Conservation (phyloP, 2,888 invertebrate species). For the Ochlodes sylvanus region DNA sequence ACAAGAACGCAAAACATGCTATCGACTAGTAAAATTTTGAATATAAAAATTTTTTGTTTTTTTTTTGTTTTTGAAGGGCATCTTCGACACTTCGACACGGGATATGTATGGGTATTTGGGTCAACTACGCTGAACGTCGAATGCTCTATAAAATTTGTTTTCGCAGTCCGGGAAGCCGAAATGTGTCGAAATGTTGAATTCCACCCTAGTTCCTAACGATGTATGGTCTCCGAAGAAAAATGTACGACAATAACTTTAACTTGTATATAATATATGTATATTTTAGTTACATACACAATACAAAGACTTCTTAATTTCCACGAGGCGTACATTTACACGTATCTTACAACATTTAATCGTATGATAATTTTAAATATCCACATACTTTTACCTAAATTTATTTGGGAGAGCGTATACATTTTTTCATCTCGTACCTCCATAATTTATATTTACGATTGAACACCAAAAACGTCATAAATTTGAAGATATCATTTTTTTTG, state of each 20-base stretch:
- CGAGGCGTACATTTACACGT: constrained; percentile 83
- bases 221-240: constrained; percentile 78
- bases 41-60: constrained; percentile 76
- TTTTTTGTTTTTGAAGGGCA: constrained; percentile 64
- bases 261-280: constrained; percentile 85
- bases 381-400: constrained; percentile 82
- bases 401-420: constrained; percentile 83
- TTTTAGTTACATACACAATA: constrained; percentile 83
- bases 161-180: constrained; percentile 15
- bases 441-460: constrained; percentile 81
- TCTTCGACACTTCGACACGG: constrained; percentile 76
- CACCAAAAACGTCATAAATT: constrained; percentile 83
- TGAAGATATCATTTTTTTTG: constrained; percentile 80
- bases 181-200: constrained; percentile 73
- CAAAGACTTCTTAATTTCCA: constrained; percentile 82
- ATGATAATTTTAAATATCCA: constrained; percentile 80
- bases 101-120: constrained; percentile 75
- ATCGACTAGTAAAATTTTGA: constrained; percentile 82
- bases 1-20: constrained; percentile 73
- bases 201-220: constrained; percentile 68
- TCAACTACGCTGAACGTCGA: background rate
- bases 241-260: constrained; percentile 78
- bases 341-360: constrained; percentile 78
- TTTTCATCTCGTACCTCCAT: constrained; percentile 75
- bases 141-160: constrained; percentile 13